A percentile compares a stretch with the other conserved stretches of the same genome.
phyloP scores from a whole-genome alignment of 2,113 vertebrate genomes.

The Grantiella picta region DNA sequence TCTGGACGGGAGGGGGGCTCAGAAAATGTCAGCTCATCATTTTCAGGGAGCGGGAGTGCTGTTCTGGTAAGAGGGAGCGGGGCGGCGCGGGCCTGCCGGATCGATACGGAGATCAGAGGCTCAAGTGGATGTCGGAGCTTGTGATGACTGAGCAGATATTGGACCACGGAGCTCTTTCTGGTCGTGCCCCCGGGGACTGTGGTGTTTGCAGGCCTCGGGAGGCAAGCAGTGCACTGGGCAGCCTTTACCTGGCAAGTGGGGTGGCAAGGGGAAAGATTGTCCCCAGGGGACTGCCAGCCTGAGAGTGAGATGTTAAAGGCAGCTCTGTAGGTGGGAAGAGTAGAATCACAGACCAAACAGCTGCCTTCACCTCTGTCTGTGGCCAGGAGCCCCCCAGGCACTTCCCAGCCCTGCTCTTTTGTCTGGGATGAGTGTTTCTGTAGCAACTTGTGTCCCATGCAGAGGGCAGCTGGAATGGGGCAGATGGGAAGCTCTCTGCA shows the following conservation, averaged over 20 bases:
- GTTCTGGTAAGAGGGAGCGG: constrained; percentile 53
- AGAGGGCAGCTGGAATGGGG: background rate
- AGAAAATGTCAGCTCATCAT: constrained; percentile 37
- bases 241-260: accelerated
- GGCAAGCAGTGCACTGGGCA: background rate
- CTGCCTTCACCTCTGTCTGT: background rate
- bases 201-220: background rate
- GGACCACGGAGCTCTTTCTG: background rate
- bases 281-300: accelerated
- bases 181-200: background rate
- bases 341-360: background rate
- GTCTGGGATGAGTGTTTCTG: background rate
- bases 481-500: background rate
- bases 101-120: constrained; percentile 46
- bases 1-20: background rate
- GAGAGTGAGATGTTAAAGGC: background rate
- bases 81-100: background rate
- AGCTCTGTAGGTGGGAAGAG: background rate
- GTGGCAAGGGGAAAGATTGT: background rate
- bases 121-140: background rate
- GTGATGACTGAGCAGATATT: constrained; percentile 54
- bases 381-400: background rate
- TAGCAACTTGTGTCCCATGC: accelerated
- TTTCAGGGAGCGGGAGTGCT: background rate
- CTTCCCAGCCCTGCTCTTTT: accelerated